Evolutionary conservation across 2,113 vertebrate genomes (phyloP).

Genomic region (Mixornis gularis): DNA sequence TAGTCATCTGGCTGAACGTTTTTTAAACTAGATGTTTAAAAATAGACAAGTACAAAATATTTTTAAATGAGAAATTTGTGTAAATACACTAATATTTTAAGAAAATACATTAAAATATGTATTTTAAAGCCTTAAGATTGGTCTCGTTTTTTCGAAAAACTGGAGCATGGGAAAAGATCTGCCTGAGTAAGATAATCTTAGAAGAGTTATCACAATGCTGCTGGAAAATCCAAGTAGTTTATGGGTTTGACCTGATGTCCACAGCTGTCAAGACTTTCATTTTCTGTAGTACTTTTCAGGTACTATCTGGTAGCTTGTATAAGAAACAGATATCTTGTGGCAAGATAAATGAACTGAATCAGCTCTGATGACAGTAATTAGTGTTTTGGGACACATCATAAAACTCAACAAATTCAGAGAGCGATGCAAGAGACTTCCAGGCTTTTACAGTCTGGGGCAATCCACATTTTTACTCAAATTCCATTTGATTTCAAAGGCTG

Average conservation of each 20-base stretch:
- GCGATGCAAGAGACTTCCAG: neutral
- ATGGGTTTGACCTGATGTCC: neutral
- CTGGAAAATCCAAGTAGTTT: neutral
- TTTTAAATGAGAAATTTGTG: neutral
- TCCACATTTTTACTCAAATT: neutral
- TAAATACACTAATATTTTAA: constrained; percentile 40
- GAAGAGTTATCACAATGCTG: neutral
- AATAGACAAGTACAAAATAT: neutral
- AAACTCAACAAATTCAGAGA: neutral
- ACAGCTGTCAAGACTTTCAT: neutral
- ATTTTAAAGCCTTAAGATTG: neutral
- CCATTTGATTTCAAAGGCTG: neutral
- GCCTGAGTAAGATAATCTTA: neutral
- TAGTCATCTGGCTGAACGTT: neutral
- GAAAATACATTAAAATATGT: neutral
- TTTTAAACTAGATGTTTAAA: neutral
- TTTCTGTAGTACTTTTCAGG: neutral
- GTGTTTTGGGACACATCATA: neutral
- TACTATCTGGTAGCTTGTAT: neutral
- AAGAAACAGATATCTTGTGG: neutral
- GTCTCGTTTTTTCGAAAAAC: neutral
- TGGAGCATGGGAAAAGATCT: neutral
- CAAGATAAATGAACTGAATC: neutral
- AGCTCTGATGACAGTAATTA: neutral
- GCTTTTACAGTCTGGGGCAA: neutral